Percentiles rank a stretch among this genome's conserved stretches.
These are phyloP conservation scores for Sarcophaga variegata DNA, from an alignment of 2,888 invertebrate species.

Conservation along the genomic window DNA sequence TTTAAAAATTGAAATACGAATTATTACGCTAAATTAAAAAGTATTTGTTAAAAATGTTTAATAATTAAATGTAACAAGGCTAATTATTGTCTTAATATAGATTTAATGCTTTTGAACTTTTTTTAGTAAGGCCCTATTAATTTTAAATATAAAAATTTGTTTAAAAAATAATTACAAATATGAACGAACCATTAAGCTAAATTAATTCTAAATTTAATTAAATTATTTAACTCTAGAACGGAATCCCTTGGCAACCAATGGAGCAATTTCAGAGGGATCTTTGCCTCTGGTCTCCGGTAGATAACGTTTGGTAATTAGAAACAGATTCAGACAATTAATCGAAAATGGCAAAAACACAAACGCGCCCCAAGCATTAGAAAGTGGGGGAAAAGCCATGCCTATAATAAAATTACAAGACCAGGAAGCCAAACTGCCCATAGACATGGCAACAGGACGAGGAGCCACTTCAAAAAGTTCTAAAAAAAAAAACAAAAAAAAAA, in stretches of 20 bases:
- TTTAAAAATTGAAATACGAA: too few relatives aligned
- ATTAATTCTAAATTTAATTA: neutral
- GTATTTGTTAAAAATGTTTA: too few relatives aligned
- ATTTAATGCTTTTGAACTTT: too few relatives aligned
- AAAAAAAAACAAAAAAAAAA: conserved; percentile 73
- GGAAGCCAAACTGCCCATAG: conserved; percentile 92
- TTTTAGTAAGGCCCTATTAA: too few relatives aligned
- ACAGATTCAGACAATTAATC: conserved; percentile 78
- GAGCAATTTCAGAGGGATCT: conserved; percentile 85
- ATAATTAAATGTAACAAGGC: too few relatives aligned
- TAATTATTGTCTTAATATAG: too few relatives aligned
- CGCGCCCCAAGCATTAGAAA: conserved; percentile 86
- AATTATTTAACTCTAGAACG: conserved; percentile 80
- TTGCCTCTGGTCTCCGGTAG: conserved; percentile 90
- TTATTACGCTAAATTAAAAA: too few relatives aligned
- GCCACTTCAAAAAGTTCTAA: conserved; percentile 91
- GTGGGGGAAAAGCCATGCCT: conserved; percentile 88
- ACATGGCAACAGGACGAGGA: conserved; percentile 92
- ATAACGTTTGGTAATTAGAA: conserved; percentile 84
- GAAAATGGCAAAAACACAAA: conserved; percentile 91
- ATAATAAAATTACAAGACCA: conserved; percentile 95
- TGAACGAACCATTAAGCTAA: neutral
- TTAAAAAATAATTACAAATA: neutral
- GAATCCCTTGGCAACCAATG: conserved; percentile 85
- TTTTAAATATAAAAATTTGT: too few relatives aligned